Base-by-base conservation (phyloP, 2,797 vertebrate genomes). In the Antennarius maculatus region DNA sequence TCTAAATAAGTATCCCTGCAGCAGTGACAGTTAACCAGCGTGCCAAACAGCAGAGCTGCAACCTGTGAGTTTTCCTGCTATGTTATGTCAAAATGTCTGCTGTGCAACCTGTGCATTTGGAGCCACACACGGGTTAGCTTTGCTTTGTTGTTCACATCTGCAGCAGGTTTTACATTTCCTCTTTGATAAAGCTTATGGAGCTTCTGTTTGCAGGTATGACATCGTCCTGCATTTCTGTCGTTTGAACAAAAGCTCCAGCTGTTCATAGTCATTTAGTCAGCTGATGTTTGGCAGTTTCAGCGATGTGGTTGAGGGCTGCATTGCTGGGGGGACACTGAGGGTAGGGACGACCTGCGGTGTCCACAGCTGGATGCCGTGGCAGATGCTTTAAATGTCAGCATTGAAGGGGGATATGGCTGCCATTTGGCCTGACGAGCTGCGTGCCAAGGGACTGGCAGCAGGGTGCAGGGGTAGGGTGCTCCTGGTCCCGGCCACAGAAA, bases 311-410 rank as follows among this genome's bases (percentile, higher is more conserved):
- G 64, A 76, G 73, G 66, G 54, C 66, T 50, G 54, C 69, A 15
- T 48, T 67, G 84, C 75, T 68, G 31, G 55, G 69, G 82, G 82
- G 67, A 52, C 66, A 59, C 45, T 60, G 61, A 61, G 80, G 58
- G 62, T 52, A 15, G 47, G 57, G 16, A 49, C 48, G 69, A 54
- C 77, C 79, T 71, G 76, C 23, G 46, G 78, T 79, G 83, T 86
- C 88, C 90, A 88, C 92, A 93, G 91, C 92, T 93, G 91, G 91
- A 86, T 84, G 81, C 69, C 76, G 78, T 86, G 85, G 88, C 91
- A 88, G 83, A 86, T 84, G 87, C 85, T 93, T 89, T 92, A 93
- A 94, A 94, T 93, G 92, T 92, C 92, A 94, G 77, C 66, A 55
- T 83, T 82, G 88, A 88, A 81, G 87, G 87, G 83, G 86, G 78